Conservation (phyloP, 2,113 vertebrate species). For the Azemiops feae region DNA sequence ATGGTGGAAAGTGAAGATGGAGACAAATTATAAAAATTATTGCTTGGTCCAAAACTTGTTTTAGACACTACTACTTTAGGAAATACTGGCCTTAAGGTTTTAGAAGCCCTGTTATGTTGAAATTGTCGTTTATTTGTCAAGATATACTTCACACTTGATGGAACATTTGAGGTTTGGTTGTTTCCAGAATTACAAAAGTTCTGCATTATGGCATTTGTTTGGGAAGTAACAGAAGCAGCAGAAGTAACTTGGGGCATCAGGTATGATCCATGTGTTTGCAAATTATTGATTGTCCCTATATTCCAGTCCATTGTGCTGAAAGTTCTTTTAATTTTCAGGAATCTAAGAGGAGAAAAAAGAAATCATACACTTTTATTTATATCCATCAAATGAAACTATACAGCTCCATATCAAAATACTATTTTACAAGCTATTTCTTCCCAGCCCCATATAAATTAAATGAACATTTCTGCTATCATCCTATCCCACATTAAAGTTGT, state of each 20-base stretch:
- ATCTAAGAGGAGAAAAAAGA: constrained; percentile 49
- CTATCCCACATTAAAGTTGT: neutral
- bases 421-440: neutral
- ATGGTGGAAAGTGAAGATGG: constrained; percentile 11
- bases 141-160: constrained; percentile 21
- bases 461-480: neutral
- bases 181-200: constrained; percentile 51
- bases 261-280: constrained; percentile 32
- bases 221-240: constrained; percentile 28
- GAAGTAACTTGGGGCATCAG: constrained; percentile 33
- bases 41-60: constrained; percentile 41
- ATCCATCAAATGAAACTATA: neutral
- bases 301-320: constrained; percentile 71
- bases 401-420: neutral
- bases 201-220: constrained; percentile 39
- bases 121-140: constrained; percentile 20
- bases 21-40: constrained; percentile 34
- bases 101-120: constrained; percentile 44
- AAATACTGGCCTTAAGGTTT: constrained; percentile 29
- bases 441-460: neutral
- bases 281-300: constrained; percentile 34
- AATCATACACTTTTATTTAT: neutral
- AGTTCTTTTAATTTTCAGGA: constrained; percentile 35
- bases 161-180: constrained; percentile 38
- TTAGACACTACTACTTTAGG: constrained; percentile 39